Conservation (phyloP, 2,797 vertebrate species). For the Siniperca obscura region DNA sequence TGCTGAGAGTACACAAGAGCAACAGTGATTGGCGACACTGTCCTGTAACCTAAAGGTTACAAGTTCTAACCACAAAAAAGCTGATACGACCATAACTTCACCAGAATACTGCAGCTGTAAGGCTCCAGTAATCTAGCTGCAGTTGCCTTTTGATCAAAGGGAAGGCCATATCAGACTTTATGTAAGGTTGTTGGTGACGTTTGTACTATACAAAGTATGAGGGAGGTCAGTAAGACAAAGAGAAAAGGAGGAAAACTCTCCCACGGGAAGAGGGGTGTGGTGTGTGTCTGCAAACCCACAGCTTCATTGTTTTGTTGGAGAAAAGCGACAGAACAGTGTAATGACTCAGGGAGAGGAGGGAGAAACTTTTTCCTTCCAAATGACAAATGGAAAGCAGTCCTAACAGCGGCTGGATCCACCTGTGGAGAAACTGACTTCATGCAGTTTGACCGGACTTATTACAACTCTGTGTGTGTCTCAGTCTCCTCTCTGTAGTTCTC, state of each 20-base stretch:
- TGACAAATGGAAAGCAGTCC: slow-evolving; percentile 48
- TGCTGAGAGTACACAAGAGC: slow-evolving; percentile 30
- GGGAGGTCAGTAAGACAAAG: slow-evolving; percentile 31
- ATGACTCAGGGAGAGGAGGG: slow-evolving; percentile 28
- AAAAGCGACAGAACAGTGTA: slow-evolving; percentile 25
- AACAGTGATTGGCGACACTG: slow-evolving; percentile 29
- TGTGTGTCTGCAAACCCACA: slow-evolving; percentile 35
- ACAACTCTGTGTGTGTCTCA: slow-evolving; percentile 6
- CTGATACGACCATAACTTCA: slow-evolving; percentile 5
- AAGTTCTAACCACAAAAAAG: slow-evolving; percentile 10
- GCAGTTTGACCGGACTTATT: slow-evolving; percentile 15
- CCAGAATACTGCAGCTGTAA: slow-evolving; percentile 11
- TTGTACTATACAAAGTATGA: slow-evolving; percentile 11
- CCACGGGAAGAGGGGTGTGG: slow-evolving; percentile 5
- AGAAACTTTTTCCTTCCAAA: slow-evolving; percentile 31
- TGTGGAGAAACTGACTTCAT: slow-evolving; percentile 66
- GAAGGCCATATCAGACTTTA: not conserved
- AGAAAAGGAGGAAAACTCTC: slow-evolving; percentile 11
- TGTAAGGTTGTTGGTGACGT: slow-evolving; percentile 13
- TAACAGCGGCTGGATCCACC: slow-evolving; percentile 43
- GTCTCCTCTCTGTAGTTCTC: not conserved
- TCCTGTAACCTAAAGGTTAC: slow-evolving; percentile 55
- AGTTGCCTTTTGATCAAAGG: slow-evolving; percentile 34
- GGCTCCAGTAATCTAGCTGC: slow-evolving; percentile 26
- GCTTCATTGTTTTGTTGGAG: slow-evolving; percentile 45